Evolutionary conservation across 2,888 invertebrate genomes (phyloP).

Genomic region (Busseola fusca): DNA sequence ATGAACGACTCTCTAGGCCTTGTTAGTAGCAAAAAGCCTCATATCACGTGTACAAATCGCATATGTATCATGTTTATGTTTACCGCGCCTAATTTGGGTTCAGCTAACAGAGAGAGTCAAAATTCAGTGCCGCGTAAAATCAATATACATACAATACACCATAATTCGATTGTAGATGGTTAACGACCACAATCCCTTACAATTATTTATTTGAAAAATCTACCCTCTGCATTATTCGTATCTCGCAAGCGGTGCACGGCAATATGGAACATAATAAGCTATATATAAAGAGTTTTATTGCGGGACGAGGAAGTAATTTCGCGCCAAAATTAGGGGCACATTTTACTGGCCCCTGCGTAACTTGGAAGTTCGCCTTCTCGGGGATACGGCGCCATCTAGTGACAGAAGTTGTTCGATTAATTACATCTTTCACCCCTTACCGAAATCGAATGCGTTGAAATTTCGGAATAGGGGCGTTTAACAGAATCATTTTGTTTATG

Average conservation of each 20-base stretch:
- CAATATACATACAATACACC: conserved; percentile 72
- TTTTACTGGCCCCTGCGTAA: conserved; percentile 70
- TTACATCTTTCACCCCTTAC: conserved; percentile 82
- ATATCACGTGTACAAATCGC: conserved; percentile 6
- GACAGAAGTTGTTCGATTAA: conserved; percentile 86
- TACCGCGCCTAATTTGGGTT: conserved; percentile 10
- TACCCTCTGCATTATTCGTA: conserved; percentile 74
- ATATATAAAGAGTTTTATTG: conserved; percentile 65
- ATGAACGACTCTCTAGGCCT: not conserved
- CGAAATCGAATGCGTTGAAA: conserved; percentile 73
- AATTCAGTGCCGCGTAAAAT: conserved; percentile 57
- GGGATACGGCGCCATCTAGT: conserved; percentile 68
- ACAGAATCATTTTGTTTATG: conserved; percentile 74
- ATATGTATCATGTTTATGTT: conserved; percentile 6
- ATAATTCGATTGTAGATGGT: conserved; percentile 79
- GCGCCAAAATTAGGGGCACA: conserved; percentile 76
- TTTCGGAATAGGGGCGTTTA: conserved; percentile 72
- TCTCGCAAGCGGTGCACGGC: conserved; percentile 49
- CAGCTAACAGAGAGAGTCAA: conserved; percentile 23
- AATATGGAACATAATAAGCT: conserved; percentile 61
- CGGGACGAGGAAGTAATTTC: conserved; percentile 56
- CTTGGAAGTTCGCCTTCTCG: conserved; percentile 56
- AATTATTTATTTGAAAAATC: conserved; percentile 83
- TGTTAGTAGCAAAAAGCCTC: not conserved
- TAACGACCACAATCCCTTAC: conserved; percentile 82